A percentile compares a stretch with the other conserved stretches of the same genome.
phyloP scores from a whole-genome alignment of 1,140 invertebrate genomes.

The Euwallacea similis region DNA sequence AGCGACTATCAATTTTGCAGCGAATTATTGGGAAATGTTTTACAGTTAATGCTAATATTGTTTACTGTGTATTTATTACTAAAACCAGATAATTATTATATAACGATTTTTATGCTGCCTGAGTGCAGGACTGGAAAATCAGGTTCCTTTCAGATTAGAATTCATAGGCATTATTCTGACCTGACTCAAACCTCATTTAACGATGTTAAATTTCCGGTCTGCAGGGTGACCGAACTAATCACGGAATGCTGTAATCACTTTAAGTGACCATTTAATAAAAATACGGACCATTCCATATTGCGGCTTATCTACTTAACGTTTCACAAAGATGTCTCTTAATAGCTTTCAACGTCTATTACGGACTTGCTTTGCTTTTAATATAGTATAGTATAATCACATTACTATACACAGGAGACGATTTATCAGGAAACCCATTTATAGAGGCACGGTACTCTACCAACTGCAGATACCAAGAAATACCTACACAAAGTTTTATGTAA shows the following conservation, averaged over 20 bases:
- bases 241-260: conserved; percentile 5
- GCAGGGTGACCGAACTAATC: conserved; percentile 18
- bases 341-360: not conserved
- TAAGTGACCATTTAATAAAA: conserved; percentile 7
- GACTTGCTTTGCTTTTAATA: not conserved
- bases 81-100: no score
- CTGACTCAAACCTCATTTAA: conserved; percentile 16
- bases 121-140: no score
- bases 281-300: not conserved
- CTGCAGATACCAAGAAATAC: no score
- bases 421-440: no score
- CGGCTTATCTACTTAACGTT: conserved; percentile 5
- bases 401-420: no score
- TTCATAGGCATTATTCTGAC: conserved; percentile 14
- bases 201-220: conserved; percentile 13
- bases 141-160: not conserved
- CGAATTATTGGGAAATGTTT: conserved; percentile 3
- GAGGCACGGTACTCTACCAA: no score
- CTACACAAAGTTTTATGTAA: not conserved
- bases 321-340: conserved; percentile 4
- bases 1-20: not conserved
- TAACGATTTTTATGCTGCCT: no score
- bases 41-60: not conserved
- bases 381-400: not conserved
- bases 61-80: not conserved